phyloP scores from a whole-genome alignment of 2,888 invertebrate species.

The Pycnomerus fuliginosus region DNA sequence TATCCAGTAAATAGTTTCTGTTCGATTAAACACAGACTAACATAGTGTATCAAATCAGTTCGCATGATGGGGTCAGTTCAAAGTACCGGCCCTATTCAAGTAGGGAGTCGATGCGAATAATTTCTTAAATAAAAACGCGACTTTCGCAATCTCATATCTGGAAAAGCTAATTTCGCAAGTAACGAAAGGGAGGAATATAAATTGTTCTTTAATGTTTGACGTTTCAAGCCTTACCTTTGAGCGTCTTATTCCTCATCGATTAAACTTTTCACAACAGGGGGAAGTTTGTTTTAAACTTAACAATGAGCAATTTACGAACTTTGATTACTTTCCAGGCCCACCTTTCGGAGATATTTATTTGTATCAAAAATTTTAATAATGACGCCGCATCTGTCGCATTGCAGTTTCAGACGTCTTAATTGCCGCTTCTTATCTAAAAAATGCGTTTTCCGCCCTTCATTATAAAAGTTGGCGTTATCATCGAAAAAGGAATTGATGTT shows the following conservation, averaged over 20 bases:
- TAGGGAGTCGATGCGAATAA: constrained; percentile 27
- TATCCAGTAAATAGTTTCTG: constrained; percentile 43
- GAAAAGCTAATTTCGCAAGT: constrained; percentile 31
- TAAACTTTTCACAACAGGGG: constrained; percentile 42
- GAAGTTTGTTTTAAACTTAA: constrained; percentile 42
- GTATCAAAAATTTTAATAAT: constrained; percentile 20
- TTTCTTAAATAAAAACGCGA: constrained; percentile 29
- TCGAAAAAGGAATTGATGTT: constrained; percentile 13
- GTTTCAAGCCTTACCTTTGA: constrained; percentile 34
- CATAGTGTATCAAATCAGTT: constrained; percentile 40
- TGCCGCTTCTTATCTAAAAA: constrained; percentile 12
- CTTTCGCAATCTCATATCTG: constrained; percentile 35
- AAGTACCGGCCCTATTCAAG: constrained; percentile 32
- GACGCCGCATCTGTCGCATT: too few species aligned
- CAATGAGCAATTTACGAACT: constrained; percentile 49
- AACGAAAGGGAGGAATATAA: constrained; percentile 33
- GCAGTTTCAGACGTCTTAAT: too few species aligned
- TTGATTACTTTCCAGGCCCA: constrained; percentile 45
- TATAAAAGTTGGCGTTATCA: constrained; percentile 14
- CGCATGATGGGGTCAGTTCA: constrained; percentile 40
- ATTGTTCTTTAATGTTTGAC: constrained; percentile 38
- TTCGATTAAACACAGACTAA: constrained; percentile 41
- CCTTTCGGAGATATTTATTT: constrained; percentile 22
- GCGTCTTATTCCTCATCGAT: constrained; percentile 40
- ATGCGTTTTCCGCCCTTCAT: constrained; percentile 10